Base-by-base conservation (phyloP, 2,797 vertebrate species). In the Rhinatrema bivittatum region DNA sequence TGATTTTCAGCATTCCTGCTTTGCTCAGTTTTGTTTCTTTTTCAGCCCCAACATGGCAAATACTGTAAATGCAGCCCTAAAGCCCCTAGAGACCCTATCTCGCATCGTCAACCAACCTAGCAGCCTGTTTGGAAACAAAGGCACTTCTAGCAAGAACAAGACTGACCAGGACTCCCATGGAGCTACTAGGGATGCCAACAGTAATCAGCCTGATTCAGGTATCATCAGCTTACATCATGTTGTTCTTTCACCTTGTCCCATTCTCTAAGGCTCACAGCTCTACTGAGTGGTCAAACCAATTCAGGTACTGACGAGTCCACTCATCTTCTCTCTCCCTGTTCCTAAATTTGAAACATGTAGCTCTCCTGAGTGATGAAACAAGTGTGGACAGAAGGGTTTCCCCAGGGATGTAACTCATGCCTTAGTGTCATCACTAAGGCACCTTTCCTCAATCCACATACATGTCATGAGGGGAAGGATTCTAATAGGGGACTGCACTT, bases 91-190 rank as follows among this genome's bases (percentile, higher is more conserved):
- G 81, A 97, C 94, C 1, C 76, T 96, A 25, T 97, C 94, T 2
- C 88, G 93, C 20, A 97, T 97, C 36, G 94, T 97, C 29, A 97
- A 97, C 72, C 94, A 97, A 58, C 94, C 94, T 27, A 95, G 94
- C 74, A 90, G 91, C 52, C 80, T 95, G 53, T 97, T 96, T 41
- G 90, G 93, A 13, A 84, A 89, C 52, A 97, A 96, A 70, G 91
- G 91, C 51, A 81, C 84, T 24, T 93, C 93, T 39, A 91, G 76
- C 72, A 97, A 97, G 67, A 95, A 63, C 79, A 97, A 97, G 62
- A 62, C 87, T 2, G 93, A 94, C 30, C 87, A 91, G 17, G 92
- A 97, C 65, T 80, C 86, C 0, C 68, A 65, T 12, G 91, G 90
- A 35, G 74, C 87, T 3, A 50, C 81, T 33, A 82, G 88, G 25